Evolutionary conservation across 2,888 invertebrate species (phyloP).

Genomic region (Chymomyza amoena): DNA sequence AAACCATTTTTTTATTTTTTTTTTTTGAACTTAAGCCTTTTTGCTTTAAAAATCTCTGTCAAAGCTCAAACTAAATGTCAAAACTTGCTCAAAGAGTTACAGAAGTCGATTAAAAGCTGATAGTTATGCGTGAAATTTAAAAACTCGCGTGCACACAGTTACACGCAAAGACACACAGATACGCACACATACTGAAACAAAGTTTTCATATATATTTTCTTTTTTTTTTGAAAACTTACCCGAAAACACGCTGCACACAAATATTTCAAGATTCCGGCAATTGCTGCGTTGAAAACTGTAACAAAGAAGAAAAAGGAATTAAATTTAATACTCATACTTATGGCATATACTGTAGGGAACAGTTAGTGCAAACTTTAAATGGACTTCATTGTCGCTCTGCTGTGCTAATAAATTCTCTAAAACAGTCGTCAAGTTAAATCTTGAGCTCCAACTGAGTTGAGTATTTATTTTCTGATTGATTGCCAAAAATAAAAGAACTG

Average conservation of each 20-base stretch:
- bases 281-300: slow-evolving; percentile 1
- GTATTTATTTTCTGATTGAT: background rate
- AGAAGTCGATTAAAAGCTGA: no score
- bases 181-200: no score
- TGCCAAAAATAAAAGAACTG: background rate
- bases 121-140: no score
- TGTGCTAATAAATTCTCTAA: background rate
- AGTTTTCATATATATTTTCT: no score
- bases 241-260: slow-evolving; percentile 3
- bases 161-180: no score
- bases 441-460: background rate
- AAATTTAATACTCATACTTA: slow-evolving; percentile 57
- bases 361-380: background rate
- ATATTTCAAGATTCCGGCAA: background rate
- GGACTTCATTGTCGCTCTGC: background rate
- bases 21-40: no score
- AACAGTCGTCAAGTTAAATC: background rate
- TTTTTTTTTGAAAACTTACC: slow-evolving; percentile 31
- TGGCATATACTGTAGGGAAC: slow-evolving; percentile 25
- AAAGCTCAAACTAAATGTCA: no score
- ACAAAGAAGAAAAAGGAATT: slow-evolving; percentile 10
- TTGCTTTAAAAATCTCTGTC: no score
- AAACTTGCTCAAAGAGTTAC: no score
- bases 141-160: no score
- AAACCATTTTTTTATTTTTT: no score